Evolutionary conservation across 37 sponge, comb jelly and placozoan genomes (phyloP), one percentile per base, ranked within the genome.

Genomic region (Bolinopsis microptera): DNA sequence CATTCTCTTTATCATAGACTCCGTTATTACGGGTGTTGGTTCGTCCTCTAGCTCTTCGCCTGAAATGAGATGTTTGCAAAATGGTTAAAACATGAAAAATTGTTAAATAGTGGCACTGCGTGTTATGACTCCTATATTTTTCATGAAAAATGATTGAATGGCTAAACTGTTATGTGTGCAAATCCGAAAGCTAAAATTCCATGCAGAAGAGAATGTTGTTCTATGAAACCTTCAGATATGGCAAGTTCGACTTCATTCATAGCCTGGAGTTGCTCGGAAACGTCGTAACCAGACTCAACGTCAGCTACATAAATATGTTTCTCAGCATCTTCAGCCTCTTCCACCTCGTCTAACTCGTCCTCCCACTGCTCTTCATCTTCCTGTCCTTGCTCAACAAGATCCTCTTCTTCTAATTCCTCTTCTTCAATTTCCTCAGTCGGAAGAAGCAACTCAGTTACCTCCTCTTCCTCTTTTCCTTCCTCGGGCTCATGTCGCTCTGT

Each of bases 211-310:
- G 61, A 48, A 48, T 48, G 9, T 13, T 48, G 61, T 48, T 48
- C 61, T 48, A 48, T 48, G 61, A 48, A 77, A 77, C 80, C 80
- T 77, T 77, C 80, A 5, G 80, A 77, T 16, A 77, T 77, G 27
- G 80, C 80, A 32, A 77, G 80, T 34, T 77, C 80, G 22, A 77
- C 80, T 22, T 77, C 80, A 77, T 77, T 77, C 35, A 77, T 77
- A 36, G 80, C 27, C 21, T 77, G 21, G 35, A 77, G 27, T 77
- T 77, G 80, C 21, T 77, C 35, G 33, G 80, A 35, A 0, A 77
- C 80, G 33, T 77, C 80, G 36, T 77, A 77, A 3, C 33, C 80
- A 28, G 80, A 28, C 21, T 35, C 80, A 77, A 77, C 21, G 36
- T 31, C 18, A 34, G 80, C 80, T 34, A 77, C 35, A 36, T 77